A percentile compares a stretch with the other conserved stretches of the same genome.
phyloP scores from a whole-genome alignment of 2,797 vertebrate species.

The Galagoides demidoff region DNA sequence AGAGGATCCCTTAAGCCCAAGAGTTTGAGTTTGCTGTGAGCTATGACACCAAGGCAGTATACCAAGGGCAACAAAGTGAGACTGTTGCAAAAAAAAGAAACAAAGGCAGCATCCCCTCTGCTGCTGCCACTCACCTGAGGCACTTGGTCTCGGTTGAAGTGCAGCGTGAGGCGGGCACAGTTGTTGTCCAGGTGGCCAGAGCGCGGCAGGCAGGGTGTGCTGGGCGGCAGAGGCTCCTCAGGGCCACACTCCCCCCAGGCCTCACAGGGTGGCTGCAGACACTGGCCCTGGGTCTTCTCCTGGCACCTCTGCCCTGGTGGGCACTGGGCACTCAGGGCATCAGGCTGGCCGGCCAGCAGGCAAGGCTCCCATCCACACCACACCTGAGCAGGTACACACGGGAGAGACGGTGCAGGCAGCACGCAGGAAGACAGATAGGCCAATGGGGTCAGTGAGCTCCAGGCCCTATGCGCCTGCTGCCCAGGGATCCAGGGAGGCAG shows the following conservation, averaged over 20 bases:
- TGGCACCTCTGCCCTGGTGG: slow-evolving; percentile 91
- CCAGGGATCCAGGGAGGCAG: background rate
- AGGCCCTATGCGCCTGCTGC: rapidly evolving
- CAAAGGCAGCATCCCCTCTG: slow-evolving; percentile 72
- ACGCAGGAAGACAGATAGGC: rapidly evolving
- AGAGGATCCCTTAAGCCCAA: too few species aligned
- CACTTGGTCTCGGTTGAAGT: slow-evolving; percentile 92
- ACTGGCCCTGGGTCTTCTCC: slow-evolving; percentile 90
- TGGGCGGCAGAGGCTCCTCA: slow-evolving; percentile 85
- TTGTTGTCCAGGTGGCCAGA: slow-evolving; percentile 91
- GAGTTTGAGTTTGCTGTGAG: too few species aligned
- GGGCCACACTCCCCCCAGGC: slow-evolving; percentile 94
- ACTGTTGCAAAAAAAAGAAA: too few species aligned
- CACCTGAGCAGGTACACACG: slow-evolving; percentile 86
- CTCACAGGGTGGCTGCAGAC: slow-evolving; percentile 93
- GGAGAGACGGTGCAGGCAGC: rapidly evolving
- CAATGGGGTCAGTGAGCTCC: rapidly evolving
- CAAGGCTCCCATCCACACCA: slow-evolving; percentile 93
- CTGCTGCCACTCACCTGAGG: slow-evolving; percentile 90
- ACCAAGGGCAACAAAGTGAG: too few species aligned
- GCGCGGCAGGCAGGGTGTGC: slow-evolving; percentile 92
- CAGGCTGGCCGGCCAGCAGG: slow-evolving; percentile 86
- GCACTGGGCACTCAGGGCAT: slow-evolving; percentile 86
- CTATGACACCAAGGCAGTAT: too few species aligned
- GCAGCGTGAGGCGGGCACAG: slow-evolving; percentile 95